Evolutionary conservation across 2,113 vertebrate genomes (phyloP).

Genomic region (Periophthalmodon schlosseri): DNA sequence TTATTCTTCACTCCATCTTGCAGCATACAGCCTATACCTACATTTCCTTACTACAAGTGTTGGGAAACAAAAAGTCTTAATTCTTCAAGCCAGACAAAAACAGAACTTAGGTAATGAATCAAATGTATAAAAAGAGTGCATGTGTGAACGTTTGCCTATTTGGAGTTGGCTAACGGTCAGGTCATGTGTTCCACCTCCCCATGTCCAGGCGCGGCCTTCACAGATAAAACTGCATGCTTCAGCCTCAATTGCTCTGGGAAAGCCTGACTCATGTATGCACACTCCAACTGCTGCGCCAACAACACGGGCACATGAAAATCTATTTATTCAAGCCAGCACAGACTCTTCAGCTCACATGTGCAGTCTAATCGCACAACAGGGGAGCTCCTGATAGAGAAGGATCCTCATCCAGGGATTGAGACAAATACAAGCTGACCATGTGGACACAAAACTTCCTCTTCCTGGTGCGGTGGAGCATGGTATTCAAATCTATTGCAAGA

Average conservation of each 20-base stretch:
- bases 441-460: conserved; percentile 44
- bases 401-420: conserved; percentile 45
- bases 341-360: conserved; percentile 45
- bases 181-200: conserved; percentile 14
- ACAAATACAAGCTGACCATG: conserved; percentile 29
- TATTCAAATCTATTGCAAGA: conserved; percentile 50
- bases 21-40: background rate
- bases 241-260: conserved; percentile 26
- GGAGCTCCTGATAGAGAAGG: conserved; percentile 40
- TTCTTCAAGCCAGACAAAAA: too few species aligned
- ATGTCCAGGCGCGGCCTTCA: conserved; percentile 39
- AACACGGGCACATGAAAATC: conserved; percentile 36
- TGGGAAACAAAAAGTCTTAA: background rate
- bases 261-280: conserved; percentile 22
- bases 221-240: conserved; percentile 62
- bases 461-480: conserved; percentile 11
- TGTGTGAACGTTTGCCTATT: background rate
- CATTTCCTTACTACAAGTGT: background rate
- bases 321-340: conserved; percentile 24
- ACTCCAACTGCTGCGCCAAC: conserved; percentile 17
- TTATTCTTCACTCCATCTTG: background rate
- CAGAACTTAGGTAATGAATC: background rate
- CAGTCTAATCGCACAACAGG: conserved; percentile 47
- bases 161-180: conserved; percentile 8
- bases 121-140: background rate